phyloP scores from a whole-genome alignment of 2,888 invertebrate species.

The Scaptomyza cyrtandrae region DNA sequence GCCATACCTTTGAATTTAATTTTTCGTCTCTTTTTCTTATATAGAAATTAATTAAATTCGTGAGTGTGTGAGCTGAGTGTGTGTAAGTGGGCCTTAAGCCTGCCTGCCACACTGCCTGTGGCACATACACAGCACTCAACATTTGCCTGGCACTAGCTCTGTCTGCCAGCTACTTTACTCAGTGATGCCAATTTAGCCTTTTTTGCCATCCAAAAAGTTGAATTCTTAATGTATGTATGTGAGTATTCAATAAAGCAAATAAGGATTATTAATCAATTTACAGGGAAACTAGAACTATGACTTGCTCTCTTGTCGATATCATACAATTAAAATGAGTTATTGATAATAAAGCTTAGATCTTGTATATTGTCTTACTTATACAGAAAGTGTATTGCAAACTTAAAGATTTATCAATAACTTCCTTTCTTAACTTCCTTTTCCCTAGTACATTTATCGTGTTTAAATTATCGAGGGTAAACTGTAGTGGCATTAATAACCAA shows the following conservation, averaged over 20 bases:
- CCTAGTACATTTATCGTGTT: not conserved
- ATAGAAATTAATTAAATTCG: constrained; percentile 74
- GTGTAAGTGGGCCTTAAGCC: constrained; percentile 64
- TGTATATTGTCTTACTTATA: too few relatives aligned
- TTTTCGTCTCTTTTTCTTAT: constrained; percentile 19
- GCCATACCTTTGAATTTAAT: constrained; percentile 16
- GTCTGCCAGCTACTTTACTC: not conserved
- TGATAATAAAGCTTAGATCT: too few relatives aligned
- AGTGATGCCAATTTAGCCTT: constrained; percentile 1
- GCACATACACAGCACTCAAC: constrained; percentile 33
- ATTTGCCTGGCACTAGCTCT: not conserved
- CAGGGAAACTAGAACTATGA: too few relatives aligned
- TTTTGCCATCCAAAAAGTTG: too few relatives aligned
- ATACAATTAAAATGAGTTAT: not conserved
- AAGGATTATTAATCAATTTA: too few relatives aligned
- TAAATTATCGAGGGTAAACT: not conserved
- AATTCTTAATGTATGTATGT: too few relatives aligned
- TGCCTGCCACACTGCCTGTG: constrained; percentile 52
- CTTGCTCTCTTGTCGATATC: not conserved
- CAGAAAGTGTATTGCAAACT: too few relatives aligned
- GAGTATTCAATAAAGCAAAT: too few relatives aligned
- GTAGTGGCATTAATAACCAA: not conserved
- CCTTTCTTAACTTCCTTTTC: too few relatives aligned
- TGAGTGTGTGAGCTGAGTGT: constrained; percentile 38
- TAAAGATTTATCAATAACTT: too few relatives aligned